Base-by-base conservation (phyloP, 2,888 invertebrate genomes). In the Pseudococcus longispinus region DNA sequence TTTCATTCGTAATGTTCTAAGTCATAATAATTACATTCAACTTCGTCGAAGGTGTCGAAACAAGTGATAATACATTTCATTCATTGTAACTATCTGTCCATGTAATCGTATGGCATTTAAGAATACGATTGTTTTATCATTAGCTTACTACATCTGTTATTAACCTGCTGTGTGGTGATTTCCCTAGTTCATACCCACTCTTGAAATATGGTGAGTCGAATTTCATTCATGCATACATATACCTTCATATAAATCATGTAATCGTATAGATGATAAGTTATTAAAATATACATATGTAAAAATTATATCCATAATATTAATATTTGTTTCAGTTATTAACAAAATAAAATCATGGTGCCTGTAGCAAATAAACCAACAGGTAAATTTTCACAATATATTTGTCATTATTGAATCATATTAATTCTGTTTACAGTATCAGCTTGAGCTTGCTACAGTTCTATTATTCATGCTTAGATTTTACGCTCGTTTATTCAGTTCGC, bases 341-440 rank as follows among this genome's bases (percentile, higher is more conserved):
- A 20, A 37, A 80, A 42, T 42, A 13, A 20, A 80, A 80, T 20
- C 42, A 80, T 80, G 77, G 77, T 80, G 20, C 77, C 77, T 42
- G 42, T 80, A 20, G 77, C 42, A 9, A 80, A n/a, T 18, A 80
- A 80, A 80, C 77, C 77, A 42, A 20, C 77, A 80, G 77, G 77
- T 80, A 80, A 80, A 20, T 80, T 42, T 80, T 80, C 26, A 20
- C 20, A 20, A 42, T 18, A 42, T 18, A n/a, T 37, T 80, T 20
- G 18, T 42, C 15, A 6, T 42, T 80, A 20, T 3, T 20, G 37
- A 23, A 80, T 9, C 29, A 6, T 32, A 32, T 70, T 18, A 6
- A 29, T 29, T 32, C 15, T 70, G 29, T 70, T 70, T 29, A 60
- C 60, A 60, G 60, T 70, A 37, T 80, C 42, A 20, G 42, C 77